Percentiles rank a stretch among this genome's conserved stretches.
Evolutionary conservation across 2,113 vertebrate genomes (phyloP).

Genomic region (Apteryx mantelli): DNA sequence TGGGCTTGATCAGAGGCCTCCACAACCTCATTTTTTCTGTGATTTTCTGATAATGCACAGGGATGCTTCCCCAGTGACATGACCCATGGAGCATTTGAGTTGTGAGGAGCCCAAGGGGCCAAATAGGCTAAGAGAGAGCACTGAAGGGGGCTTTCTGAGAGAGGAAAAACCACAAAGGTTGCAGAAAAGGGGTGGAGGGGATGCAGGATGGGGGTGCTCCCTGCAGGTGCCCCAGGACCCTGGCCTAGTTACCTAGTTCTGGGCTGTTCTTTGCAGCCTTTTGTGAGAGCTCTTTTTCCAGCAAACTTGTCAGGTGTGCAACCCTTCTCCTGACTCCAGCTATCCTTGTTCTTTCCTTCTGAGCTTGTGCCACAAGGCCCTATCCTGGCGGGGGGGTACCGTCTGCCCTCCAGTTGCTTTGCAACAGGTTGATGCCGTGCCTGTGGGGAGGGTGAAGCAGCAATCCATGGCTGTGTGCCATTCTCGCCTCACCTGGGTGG

Average conservation of each 20-base stretch:
- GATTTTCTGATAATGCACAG: not conserved
- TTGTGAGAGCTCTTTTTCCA: not conserved
- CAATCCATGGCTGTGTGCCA: too few species aligned
- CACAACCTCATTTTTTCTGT: not conserved
- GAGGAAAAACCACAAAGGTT: not conserved
- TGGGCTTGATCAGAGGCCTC: not conserved
- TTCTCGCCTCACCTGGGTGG: too few species aligned
- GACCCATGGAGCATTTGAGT: not conserved
- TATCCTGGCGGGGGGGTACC: too few species aligned
- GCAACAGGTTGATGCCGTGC: too few species aligned
- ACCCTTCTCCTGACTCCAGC: not conserved
- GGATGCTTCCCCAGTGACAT: not conserved
- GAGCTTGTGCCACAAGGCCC: too few species aligned
- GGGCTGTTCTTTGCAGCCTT: not conserved
- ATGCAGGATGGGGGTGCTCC: not conserved
- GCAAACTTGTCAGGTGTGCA: not conserved
- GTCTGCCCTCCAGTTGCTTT: too few species aligned
- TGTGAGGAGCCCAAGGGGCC: not conserved
- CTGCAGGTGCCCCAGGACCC: accelerated
- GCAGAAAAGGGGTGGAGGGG: not conserved
- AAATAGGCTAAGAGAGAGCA: not conserved
- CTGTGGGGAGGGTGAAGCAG: too few species aligned
- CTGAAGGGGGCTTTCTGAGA: not conserved
- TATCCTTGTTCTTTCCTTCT: too few species aligned
- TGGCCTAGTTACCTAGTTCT: not conserved